Evolutionary conservation across 2,797 vertebrate species (phyloP).

Genomic region (Aulostomus chinensis): DNA sequence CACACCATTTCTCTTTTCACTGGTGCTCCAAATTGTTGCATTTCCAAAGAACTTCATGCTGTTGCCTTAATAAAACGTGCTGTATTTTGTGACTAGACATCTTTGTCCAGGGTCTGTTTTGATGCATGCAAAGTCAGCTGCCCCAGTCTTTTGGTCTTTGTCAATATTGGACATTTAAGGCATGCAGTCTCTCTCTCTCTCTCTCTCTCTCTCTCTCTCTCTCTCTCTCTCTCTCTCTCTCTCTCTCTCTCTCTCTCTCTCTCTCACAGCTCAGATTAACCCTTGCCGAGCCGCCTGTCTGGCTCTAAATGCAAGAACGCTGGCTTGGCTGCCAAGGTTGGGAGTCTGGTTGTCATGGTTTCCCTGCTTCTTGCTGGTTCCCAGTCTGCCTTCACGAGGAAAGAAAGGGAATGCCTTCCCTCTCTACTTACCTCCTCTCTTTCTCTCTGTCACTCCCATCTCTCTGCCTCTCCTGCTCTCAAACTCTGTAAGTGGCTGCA

Average conservation of each 20-base stretch:
- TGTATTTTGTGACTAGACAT: slow-evolving; percentile 7
- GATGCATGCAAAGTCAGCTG: slow-evolving; percentile 20
- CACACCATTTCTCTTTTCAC: slow-evolving; percentile 27
- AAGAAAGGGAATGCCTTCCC: slow-evolving; percentile 34
- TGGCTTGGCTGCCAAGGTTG: slow-evolving; percentile 70
- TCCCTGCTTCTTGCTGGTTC: slow-evolving; percentile 72
- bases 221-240: slow-evolving; percentile 14
- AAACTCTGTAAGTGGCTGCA: slow-evolving; percentile 29
- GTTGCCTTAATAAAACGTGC: slow-evolving; percentile 25
- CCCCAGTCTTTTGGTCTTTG: slow-evolving; percentile 13
- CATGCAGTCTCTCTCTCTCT: slow-evolving; percentile 22
- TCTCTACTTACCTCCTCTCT: slow-evolving; percentile 8
- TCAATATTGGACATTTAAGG: slow-evolving; percentile 35
- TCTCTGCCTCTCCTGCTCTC: slow-evolving; percentile 11
- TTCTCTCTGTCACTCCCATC: slow-evolving; percentile 21
- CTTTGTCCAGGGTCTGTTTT: slow-evolving; percentile 8
- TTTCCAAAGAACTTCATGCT: slow-evolving; percentile 36
- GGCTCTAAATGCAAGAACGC: slow-evolving; percentile 67
- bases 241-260: slow-evolving; percentile 23
- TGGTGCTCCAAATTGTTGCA: slow-evolving; percentile 31
- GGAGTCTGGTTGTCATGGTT: slow-evolving; percentile 81
- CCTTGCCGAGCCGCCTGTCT: slow-evolving; percentile 63
- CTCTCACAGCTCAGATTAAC: slow-evolving; percentile 66
- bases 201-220: slow-evolving; percentile 21
- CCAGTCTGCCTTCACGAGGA: slow-evolving; percentile 67